phyloP scores from a whole-genome alignment of 35 echinoderm and acorn worm genomes.

The Amphiura filiformis region DNA sequence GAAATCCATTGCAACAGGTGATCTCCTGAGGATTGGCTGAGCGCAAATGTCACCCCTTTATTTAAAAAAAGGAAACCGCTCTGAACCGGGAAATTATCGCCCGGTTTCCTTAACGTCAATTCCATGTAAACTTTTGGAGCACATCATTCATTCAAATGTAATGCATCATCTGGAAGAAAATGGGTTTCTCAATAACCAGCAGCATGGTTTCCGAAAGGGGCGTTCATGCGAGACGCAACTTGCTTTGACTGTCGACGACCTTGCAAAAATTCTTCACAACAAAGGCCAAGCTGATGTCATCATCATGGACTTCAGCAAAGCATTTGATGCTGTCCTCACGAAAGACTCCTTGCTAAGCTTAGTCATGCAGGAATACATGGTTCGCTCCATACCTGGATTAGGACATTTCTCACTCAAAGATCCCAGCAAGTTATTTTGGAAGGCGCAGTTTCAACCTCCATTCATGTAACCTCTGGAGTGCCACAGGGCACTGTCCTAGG shows the following conservation, averaged over 20 bases:
- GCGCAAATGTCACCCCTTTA: constrained; percentile 44
- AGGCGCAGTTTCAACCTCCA: constrained; percentile 17
- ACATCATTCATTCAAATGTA: constrained; percentile 40
- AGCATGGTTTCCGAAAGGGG: constrained; percentile 46
- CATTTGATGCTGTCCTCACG: constrained; percentile 43
- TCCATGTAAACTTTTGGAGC: constrained; percentile 47
- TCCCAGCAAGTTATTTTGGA: constrained; percentile 44
- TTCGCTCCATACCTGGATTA: constrained; percentile 34
- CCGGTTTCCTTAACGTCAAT: constrained; percentile 50
- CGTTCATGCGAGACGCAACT: constrained; percentile 53
- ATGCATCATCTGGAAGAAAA: constrained; percentile 46
- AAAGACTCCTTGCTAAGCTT: constrained; percentile 51
- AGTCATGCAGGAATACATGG: constrained; percentile 26
- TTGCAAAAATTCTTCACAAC: constrained; percentile 39
- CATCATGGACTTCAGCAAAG: constrained; percentile 65
- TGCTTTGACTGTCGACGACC: constrained; percentile 35
- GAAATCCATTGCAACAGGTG: constrained; percentile 35
- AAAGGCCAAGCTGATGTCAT: constrained; percentile 25
- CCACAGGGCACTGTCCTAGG: constrained; percentile 74
- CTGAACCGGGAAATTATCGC: constrained; percentile 22
- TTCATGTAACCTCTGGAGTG: constrained; percentile 47
- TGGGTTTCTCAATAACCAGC: constrained; percentile 25
- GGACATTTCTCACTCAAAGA: constrained; percentile 36
- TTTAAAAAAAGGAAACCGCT: constrained; percentile 61
- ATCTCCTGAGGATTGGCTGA: constrained; percentile 21